Base-by-base conservation (phyloP, 2,113 vertebrate genomes). In the Trematocara variabile region DNA sequence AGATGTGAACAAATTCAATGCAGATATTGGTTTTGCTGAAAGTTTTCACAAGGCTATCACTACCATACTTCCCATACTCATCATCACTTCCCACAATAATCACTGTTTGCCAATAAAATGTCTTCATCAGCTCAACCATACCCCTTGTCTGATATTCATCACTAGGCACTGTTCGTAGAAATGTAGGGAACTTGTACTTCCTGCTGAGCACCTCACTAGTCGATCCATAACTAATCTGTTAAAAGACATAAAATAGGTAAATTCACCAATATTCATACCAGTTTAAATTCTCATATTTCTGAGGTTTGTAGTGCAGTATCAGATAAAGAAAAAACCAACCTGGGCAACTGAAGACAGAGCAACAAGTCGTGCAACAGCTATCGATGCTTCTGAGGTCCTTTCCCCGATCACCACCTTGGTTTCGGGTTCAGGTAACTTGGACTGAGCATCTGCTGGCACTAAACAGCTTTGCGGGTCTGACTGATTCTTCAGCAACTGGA, bases 1-100 rank as follows among this genome's bases (percentile, higher is more conserved):
- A 54, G 37, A 93, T 92, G 8, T 52, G 10, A 20, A 75, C n/a
- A 53, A 93, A 94, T 28, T 93, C 89, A 75, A 93, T 44, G 70
- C 95, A 95, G 44, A 92, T 63, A 63, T n/a, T 6, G 9, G 30
- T 63, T 63, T 34, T 37, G 8, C 8, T 37, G 30, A 60, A 60
- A 18, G 14, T 60, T 60, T 33, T 18, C 14, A 18, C 56, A 2
- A 95, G 89, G 3, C 34, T 1, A 3, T 93, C 86, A 7, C 82
- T 81, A 22, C 94, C 93, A 5, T 92, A 93, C 79, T 85, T 94
- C 28, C 95, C 93, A 1, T 96, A 95, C 50, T 91, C 94, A 79
- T 95, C 94, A 78, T 93, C 85, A 63, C 94, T 95, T 85, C 89
- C 93, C n/a, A 96, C 52, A 60, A 92, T 88, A n/a, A 65, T 91